Evolutionary conservation across 2,888 invertebrate species (phyloP).

Genomic region (Quadroppia sp.): DNA sequence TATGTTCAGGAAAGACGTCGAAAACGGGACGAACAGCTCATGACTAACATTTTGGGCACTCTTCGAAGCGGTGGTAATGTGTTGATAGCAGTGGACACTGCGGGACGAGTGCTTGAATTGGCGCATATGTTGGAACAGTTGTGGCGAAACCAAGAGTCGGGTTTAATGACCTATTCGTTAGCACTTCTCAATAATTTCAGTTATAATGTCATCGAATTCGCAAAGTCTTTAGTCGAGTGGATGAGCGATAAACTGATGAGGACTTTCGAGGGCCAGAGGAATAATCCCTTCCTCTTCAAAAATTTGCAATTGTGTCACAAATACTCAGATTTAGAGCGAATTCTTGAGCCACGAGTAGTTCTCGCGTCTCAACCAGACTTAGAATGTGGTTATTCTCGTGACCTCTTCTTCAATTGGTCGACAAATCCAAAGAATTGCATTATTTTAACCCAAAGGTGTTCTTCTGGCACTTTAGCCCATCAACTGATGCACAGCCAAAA

Average conservation of each 20-base stretch:
- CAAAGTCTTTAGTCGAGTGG: conserved; percentile 98
- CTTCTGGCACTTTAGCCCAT: conserved; percentile 59
- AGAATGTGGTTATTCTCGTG: conserved; percentile 90
- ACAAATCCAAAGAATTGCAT: conserved; percentile 86
- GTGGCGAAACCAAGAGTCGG: conserved; percentile 93
- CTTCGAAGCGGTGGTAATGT: conserved; percentile 92
- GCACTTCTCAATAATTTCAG: conserved; percentile 92
- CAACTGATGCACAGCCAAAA: conserved; percentile 56
- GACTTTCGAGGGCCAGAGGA: conserved; percentile 52
- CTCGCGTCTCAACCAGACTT: conserved; percentile 90
- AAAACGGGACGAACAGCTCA: conserved; percentile 88
- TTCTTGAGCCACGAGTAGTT: conserved; percentile 90
- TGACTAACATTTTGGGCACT: conserved; percentile 92
- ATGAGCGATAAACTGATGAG: conserved; percentile 98
- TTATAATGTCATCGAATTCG: conserved; percentile 97
- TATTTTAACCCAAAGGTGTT: conserved; percentile 74
- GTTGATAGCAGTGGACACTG: conserved; percentile 91
- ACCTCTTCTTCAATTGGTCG: conserved; percentile 91
- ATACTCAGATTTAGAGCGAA: conserved; percentile 72
- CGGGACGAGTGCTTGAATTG: conserved; percentile 89
- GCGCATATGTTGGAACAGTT: conserved; percentile 93
- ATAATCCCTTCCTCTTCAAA: conserved; percentile 89
- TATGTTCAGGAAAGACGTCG: conserved; percentile 86
- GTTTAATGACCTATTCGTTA: conserved; percentile 86
- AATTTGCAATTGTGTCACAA: conserved; percentile 92